phyloP scores from a whole-genome alignment of 30 jellyfish, hydroid and myxozoan genomes.

The Aurelia sp. region DNA sequence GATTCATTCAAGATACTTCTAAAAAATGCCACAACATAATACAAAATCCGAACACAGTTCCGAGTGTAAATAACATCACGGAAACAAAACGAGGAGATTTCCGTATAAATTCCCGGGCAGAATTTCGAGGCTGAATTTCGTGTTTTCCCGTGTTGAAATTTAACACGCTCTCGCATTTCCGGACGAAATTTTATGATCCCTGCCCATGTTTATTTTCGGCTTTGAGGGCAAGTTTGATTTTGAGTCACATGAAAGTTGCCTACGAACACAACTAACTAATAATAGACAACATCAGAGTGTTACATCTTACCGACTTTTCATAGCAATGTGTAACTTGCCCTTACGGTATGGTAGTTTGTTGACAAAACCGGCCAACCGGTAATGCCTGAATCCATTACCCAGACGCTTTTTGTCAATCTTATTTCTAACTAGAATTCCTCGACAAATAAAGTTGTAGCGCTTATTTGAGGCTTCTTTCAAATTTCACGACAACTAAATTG shows the following conservation, averaged over 20 bases:
- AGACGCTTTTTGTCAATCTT: too few relatives aligned
- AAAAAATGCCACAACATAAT: neutral
- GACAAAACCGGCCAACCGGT: too few relatives aligned
- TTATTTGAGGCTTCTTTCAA: too few relatives aligned
- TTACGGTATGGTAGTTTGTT: too few relatives aligned
- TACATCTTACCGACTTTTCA: slow-evolving; percentile 26
- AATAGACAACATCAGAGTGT: slow-evolving; percentile 5
- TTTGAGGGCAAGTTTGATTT: neutral
- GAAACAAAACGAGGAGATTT: neutral
- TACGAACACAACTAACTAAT: slow-evolving; percentile 17
- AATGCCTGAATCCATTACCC: too few relatives aligned
- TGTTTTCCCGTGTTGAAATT: slow-evolving; percentile 37
- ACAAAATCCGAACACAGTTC: neutral
- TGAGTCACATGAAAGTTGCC: neutral
- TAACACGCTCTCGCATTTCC: slow-evolving; percentile 10
- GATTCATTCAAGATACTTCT: neutral
- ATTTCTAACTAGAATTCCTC: too few relatives aligned
- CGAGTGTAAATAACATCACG: neutral
- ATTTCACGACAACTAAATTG: too few relatives aligned
- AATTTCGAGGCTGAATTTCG: slow-evolving; percentile 2
- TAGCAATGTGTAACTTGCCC: too few relatives aligned
- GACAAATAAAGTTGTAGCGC: too few relatives aligned
- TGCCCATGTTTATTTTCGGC: slow-evolving; percentile 9
- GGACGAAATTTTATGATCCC: neutral
- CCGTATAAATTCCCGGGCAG: slow-evolving; percentile 17